Base-by-base conservation (phyloP, 2,888 invertebrate species). In the Dinocampus coccinellae region DNA sequence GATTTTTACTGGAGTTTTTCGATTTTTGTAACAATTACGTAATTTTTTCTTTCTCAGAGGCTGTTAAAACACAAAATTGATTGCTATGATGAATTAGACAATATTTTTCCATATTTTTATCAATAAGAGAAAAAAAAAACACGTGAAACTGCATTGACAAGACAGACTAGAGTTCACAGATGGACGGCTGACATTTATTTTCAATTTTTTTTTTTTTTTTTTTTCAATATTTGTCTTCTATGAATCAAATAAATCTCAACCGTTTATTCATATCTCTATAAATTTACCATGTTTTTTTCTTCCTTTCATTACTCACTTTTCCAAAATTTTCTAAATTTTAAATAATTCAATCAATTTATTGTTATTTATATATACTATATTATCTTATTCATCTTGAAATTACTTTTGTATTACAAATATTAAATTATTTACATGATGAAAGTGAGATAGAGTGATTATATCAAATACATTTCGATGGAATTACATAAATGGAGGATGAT, bases 101-200 rank as follows among this genome's bases (percentile, higher is more conserved):
- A n/a, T n/a, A 29, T 29, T 29, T 29, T 29, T 29, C 7, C 29
- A 29, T 3, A 4, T 29, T 4, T n/a, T 47, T 20, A 47, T 47
- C 0, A 16, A 16, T n/a, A 47, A 47, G 69, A 73, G 68, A 75
- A 75, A 75, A 74, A n/a, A 73, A 69, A 55, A 73, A 70, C 70
- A 70, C 75, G 73, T 76, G 66, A 73, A 63, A 71, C 74, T 76
- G 74, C 73, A 76, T 74, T 75, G 75, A 77, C 74, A 76, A 75
- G 77, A 74, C 73, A 77, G 77, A 77, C 77, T 77, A 77, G 77
- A 77, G 73, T 77, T 75, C 73, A 73, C 75, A 73, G 76, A 66
- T 73, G 69, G 67, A 77, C 76, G 73, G 75, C 75, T 76, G 74
- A 76, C 73, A 77, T 77, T 77, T 62, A 73, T 72, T 75, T 64